Percentiles rank a stretch among this genome's conserved stretches.
These are phyloP conservation scores for Pseudopipra pipra DNA, from an alignment of 2,113 vertebrate genomes.

Conservation along the genomic window DNA sequence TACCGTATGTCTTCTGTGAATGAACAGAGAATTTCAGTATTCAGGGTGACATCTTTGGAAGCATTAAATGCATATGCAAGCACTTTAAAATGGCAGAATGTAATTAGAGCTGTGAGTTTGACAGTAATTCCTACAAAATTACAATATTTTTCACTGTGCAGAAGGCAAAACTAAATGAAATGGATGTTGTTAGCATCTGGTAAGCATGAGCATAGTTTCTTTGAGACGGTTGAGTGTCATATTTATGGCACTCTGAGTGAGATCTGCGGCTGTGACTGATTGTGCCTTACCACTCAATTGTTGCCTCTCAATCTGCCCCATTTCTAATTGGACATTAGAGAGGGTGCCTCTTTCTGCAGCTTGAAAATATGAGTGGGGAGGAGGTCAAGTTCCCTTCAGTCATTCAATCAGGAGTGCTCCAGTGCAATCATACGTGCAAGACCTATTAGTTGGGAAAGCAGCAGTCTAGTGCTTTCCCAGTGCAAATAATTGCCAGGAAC, in stretches of 20 bases:
- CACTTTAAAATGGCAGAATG: slow-evolving; percentile 12
- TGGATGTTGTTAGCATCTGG: slow-evolving; percentile 14
- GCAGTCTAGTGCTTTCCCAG: neutral
- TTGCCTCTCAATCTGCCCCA: neutral
- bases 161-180: slow-evolving; percentile 25
- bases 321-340: neutral
- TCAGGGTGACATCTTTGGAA: neutral
- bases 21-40: neutral
- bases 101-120: slow-evolving; percentile 33
- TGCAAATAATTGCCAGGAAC: neutral
- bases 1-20: neutral
- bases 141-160: slow-evolving; percentile 21
- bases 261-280: neutral
- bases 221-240: neutral
- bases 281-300: neutral
- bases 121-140: slow-evolving; percentile 44
- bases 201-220: neutral
- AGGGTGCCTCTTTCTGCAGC: neutral
- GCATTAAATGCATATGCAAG: neutral
- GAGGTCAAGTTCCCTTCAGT: neutral
- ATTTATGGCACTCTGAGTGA: neutral
- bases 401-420: neutral
- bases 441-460: neutral
- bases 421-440: neutral
- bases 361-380: neutral